These are phyloP conservation scores for Resseliella maxima DNA, from an alignment of 2,888 invertebrate genomes.

Conservation along the genomic window DNA sequence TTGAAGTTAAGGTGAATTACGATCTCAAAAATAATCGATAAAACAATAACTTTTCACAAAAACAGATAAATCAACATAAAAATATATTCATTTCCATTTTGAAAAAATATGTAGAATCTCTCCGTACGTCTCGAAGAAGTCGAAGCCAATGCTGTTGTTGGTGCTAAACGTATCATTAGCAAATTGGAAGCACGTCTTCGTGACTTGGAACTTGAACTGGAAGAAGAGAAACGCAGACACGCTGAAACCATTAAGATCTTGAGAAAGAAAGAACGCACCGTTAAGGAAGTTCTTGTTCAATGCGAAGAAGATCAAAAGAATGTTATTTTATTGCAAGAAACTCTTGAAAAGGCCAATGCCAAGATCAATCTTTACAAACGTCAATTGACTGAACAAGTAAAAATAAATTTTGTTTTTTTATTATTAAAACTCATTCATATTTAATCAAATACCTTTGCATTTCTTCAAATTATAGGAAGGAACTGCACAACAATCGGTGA, in stretches of 20 bases:
- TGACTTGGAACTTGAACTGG: constrained; percentile 92
- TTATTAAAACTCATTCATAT: not conserved
- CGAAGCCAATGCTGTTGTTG: constrained; percentile 95
- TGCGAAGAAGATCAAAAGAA: constrained; percentile 98
- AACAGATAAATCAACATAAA: too few relatives aligned
- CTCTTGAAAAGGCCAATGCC: constrained; percentile 86
- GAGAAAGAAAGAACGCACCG: constrained; percentile 96
- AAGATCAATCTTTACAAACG: constrained; percentile 95
- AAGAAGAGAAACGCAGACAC: constrained; percentile 97
- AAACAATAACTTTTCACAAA: too few relatives aligned
- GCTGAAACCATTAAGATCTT: constrained; percentile 97
- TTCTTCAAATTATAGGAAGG: constrained; percentile 76
- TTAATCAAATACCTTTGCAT: constrained; percentile 34
- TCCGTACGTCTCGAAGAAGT: constrained; percentile 94
- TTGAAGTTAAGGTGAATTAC: constrained; percentile 90
- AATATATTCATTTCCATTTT: not conserved
- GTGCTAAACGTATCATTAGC: constrained; percentile 96
- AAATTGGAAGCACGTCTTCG: constrained; percentile 96
- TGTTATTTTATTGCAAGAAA: constrained; percentile 89
- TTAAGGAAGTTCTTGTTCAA: constrained; percentile 95
- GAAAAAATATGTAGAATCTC: too few relatives aligned
- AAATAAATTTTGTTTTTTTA: constrained; percentile 54
- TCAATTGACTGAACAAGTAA: constrained; percentile 91
- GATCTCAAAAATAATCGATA: too few relatives aligned
- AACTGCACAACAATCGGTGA: constrained; percentile 90